phyloP scores from a whole-genome alignment of 2,888 invertebrate genomes.

The Pharmacophagus antenor region DNA sequence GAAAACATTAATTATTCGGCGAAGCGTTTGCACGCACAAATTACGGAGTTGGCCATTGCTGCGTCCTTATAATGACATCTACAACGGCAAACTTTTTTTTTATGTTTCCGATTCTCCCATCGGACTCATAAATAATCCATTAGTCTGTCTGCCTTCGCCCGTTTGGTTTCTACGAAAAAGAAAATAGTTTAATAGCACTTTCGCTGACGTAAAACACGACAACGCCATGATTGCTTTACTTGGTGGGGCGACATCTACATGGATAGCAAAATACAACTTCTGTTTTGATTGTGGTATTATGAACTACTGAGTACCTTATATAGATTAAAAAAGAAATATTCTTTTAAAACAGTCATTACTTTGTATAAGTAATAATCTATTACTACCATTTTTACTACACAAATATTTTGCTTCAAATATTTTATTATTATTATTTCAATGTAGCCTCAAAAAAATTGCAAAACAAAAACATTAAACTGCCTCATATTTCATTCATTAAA shows the following conservation, averaged over 20 bases:
- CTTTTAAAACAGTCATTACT: too few species aligned
- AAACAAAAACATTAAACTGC: slow-evolving; percentile 27
- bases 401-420: too few species aligned
- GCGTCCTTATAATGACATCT: slow-evolving; percentile 30
- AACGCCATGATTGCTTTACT: not conserved
- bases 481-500: slow-evolving; percentile 49
- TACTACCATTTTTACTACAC: too few species aligned
- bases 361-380: too few species aligned
- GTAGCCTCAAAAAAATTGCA: too few species aligned
- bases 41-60: slow-evolving; percentile 37
- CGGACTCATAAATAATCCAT: slow-evolving; percentile 37
- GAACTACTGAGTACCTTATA: too few species aligned
- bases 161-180: slow-evolving; percentile 26
- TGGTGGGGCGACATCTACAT: not conserved
- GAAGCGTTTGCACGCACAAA: slow-evolving; percentile 44
- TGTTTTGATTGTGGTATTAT: too few species aligned
- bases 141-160: slow-evolving; percentile 29
- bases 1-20: slow-evolving; percentile 29
- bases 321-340: too few species aligned
- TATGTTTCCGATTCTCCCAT: slow-evolving; percentile 38
- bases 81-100: slow-evolving; percentile 32
- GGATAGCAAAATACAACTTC: not conserved
- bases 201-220: slow-evolving; percentile 3
- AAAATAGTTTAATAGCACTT: slow-evolving; percentile 22
- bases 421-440: too few species aligned